These are phyloP conservation scores for Cryptoblepharus egeriae DNA, from an alignment of 2,797 vertebrate species.

Conservation along the genomic window DNA sequence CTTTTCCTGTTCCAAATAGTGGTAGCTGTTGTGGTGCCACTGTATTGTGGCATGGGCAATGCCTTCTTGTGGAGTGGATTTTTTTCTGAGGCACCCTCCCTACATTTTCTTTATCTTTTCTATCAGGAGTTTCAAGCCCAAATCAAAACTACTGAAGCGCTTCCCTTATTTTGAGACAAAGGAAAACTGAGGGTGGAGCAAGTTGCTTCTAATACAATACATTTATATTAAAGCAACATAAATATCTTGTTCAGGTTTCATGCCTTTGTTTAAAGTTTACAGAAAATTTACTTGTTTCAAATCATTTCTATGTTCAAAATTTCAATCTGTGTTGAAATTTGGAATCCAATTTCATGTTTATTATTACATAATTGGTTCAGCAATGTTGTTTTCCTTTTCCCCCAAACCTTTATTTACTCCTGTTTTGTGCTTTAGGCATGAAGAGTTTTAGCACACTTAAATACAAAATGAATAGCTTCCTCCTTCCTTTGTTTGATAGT, in stretches of 20 bases:
- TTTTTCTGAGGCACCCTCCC: not conserved
- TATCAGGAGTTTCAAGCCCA: not conserved
- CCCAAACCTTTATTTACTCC: not conserved
- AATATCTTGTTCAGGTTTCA: not conserved
- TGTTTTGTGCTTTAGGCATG: not conserved
- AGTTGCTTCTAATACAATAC: not conserved
- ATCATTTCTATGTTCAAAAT: not conserved
- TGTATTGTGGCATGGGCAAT: not conserved
- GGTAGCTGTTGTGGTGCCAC: no score
- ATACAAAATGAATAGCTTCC: not conserved
- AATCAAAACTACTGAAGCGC: not conserved
- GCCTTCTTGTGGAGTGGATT: not conserved
- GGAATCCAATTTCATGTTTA: not conserved
- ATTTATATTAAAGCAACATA: not conserved
- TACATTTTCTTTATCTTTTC: not conserved
- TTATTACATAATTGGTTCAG: not conserved
- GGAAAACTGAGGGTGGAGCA: not conserved
- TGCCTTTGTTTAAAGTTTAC: not conserved
- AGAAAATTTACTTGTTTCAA: not conserved
- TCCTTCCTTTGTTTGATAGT: not conserved
- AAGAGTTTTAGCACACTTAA: not conserved
- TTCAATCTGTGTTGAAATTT: not conserved
- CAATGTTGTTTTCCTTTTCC: not conserved
- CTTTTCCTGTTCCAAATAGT: no score
- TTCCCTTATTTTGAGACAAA: not conserved